Conservation (phyloP, 2,797 vertebrate species). For the Catostomus latipinnis region DNA sequence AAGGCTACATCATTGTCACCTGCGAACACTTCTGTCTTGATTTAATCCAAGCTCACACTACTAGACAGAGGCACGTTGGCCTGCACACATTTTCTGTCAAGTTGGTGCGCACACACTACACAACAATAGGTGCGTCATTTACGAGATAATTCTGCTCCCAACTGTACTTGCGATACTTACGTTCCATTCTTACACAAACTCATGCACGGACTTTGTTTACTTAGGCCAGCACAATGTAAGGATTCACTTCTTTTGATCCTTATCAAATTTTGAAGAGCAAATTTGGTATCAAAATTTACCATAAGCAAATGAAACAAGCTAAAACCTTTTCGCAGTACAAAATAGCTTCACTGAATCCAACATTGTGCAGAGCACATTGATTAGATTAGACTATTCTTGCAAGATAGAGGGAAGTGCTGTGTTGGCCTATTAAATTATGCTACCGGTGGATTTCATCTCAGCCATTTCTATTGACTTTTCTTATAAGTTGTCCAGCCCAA, state of each 20-base stretch:
- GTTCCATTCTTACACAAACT: not conserved
- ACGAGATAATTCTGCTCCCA: no score
- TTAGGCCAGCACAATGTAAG: not conserved
- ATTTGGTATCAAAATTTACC: not conserved
- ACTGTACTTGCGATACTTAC: no score
- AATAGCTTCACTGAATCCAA: not conserved
- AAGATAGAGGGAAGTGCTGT: slow-evolving; percentile 5
- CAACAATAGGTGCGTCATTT: no score
- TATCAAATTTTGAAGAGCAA: not conserved
- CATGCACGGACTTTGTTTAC: not conserved
- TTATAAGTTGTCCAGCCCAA: not conserved
- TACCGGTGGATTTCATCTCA: slow-evolving; percentile 9
- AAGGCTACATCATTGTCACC: not conserved
- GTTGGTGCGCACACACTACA: no score
- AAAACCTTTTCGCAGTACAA: not conserved
- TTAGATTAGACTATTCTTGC: slow-evolving; percentile 16
- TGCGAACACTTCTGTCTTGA: not conserved
- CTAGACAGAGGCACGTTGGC: no score
- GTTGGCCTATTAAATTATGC: slow-evolving; percentile 27
- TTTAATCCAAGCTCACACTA: not conserved
- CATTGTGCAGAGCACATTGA: not conserved
- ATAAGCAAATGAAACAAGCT: not conserved
- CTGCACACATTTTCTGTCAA: no score
- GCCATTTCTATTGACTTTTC: slow-evolving; percentile 3
- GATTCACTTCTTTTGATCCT: not conserved